Evolutionary conservation across 2,888 invertebrate species (phyloP).

Genomic region (Leptinotarsa juncta): DNA sequence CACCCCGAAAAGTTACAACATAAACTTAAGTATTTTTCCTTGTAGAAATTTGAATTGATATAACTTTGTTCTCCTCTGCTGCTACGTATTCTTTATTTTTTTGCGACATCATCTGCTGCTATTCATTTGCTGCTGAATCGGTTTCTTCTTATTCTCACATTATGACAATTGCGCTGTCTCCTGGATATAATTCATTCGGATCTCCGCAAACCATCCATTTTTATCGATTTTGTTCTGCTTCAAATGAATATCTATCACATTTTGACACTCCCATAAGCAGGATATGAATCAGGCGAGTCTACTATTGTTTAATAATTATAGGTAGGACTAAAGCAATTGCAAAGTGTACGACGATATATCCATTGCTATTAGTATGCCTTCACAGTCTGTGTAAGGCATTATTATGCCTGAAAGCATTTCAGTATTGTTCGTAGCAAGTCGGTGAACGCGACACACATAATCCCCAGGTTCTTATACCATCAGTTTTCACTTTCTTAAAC

Average conservation of each 20-base stretch:
- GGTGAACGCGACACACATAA: slow-evolving; percentile 44
- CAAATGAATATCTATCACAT: slow-evolving; percentile 10
- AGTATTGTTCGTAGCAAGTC: slow-evolving; percentile 38
- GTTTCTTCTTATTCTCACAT: no score
- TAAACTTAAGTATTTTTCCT: no score
- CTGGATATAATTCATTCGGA: no score
- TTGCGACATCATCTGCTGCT: no score
- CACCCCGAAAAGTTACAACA: no score
- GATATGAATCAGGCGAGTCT: slow-evolving; percentile 31
- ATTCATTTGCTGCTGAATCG: no score
- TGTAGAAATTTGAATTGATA: no score
- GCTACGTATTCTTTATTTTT: no score
- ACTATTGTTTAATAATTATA: slow-evolving; percentile 38
- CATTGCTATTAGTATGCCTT: slow-evolving; percentile 39
- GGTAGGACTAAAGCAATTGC: slow-evolving; percentile 27
- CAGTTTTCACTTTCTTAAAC: slow-evolving; percentile 45
- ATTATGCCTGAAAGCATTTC: slow-evolving; percentile 40
- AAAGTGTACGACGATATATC: slow-evolving; percentile 28
- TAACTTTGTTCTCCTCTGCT: no score
- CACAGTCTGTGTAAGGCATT: slow-evolving; percentile 33
- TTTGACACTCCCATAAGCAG: slow-evolving; percentile 25
- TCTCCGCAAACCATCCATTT: no score
- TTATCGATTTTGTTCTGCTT: not conserved
- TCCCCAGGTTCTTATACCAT: slow-evolving; percentile 41
- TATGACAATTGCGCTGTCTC: no score